These are phyloP conservation scores for Lacanobia wlatinum DNA, from an alignment of 2,888 invertebrate genomes.

Conservation along the genomic window DNA sequence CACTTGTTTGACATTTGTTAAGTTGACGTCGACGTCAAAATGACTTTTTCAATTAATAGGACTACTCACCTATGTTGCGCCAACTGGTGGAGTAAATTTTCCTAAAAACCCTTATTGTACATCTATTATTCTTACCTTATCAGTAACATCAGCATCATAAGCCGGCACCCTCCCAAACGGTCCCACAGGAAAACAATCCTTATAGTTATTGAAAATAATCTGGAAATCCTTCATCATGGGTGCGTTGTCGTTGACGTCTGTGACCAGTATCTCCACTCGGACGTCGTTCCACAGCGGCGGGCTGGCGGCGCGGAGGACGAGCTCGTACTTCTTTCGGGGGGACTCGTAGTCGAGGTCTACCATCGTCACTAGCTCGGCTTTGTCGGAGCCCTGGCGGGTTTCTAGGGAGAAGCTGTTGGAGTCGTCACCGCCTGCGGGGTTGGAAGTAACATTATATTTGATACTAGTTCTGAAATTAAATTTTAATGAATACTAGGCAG, in stretches of 20 bases:
- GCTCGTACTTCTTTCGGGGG: constrained; percentile 96
- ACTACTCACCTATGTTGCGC: too few species aligned
- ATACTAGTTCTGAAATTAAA: background rate
- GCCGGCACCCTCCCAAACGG: constrained; percentile 98
- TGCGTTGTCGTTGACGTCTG: constrained; percentile 98
- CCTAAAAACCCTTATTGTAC: too few species aligned
- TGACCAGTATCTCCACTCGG: constrained; percentile 96
- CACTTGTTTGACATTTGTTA: too few species aligned
- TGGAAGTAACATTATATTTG: background rate
- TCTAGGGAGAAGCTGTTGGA: constrained; percentile 96
- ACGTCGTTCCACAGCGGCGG: constrained; percentile 97
- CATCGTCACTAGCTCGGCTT: constrained; percentile 96
- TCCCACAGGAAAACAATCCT: constrained; percentile 97
- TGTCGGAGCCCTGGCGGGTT: constrained; percentile 95
- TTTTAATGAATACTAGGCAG: too few species aligned
- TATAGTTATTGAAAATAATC: constrained; percentile 98
- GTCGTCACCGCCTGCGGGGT: constrained; percentile 94
- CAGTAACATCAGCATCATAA: constrained; percentile 98
- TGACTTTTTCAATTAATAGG: too few species aligned
- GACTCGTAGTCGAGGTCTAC: constrained; percentile 99
- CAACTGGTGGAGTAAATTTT: too few species aligned
- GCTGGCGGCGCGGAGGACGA: constrained; percentile 97
- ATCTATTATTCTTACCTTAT: constrained; percentile 87
- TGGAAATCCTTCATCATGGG: constrained; percentile 97
- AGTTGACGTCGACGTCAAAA: too few species aligned